Conservation (phyloP, 2,797 vertebrate genomes). For the Galago senegalensis region DNA sequence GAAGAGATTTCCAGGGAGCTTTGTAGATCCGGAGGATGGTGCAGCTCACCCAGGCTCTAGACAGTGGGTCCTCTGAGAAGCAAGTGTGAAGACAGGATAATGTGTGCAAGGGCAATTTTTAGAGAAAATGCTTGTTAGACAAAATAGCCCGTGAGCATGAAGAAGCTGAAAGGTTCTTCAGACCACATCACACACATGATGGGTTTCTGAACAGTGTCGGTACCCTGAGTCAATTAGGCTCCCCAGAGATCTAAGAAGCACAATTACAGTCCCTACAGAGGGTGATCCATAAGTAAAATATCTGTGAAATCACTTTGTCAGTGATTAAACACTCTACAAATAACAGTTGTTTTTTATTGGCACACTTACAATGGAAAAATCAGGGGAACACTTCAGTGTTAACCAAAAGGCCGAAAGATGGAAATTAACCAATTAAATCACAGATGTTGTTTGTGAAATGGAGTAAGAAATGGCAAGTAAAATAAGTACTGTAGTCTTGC, state of each 20-base stretch:
- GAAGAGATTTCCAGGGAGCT: background rate
- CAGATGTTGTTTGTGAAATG: background rate
- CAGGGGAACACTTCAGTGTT: background rate
- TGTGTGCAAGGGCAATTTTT: background rate
- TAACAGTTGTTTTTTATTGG: background rate
- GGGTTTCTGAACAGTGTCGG: background rate
- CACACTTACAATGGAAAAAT: background rate
- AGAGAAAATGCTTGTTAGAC: background rate
- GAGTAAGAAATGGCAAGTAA: background rate
- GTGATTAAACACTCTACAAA: background rate
- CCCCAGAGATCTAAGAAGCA: background rate
- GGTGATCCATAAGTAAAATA: background rate
- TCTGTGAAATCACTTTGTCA: background rate
- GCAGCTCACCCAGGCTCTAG: background rate
- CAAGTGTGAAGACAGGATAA: background rate
- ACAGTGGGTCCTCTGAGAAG: background rate
- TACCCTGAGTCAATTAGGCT: accelerated
- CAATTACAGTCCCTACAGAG: accelerated
- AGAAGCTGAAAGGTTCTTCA: background rate
- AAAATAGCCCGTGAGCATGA: background rate
- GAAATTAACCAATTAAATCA: background rate
- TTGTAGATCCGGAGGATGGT: background rate
- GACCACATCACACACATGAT: accelerated
- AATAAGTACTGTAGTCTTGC: background rate
- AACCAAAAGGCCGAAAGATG: background rate